Evolutionary conservation across 2,888 invertebrate genomes (phyloP).

Genomic region (Cheilosia vulpina): DNA sequence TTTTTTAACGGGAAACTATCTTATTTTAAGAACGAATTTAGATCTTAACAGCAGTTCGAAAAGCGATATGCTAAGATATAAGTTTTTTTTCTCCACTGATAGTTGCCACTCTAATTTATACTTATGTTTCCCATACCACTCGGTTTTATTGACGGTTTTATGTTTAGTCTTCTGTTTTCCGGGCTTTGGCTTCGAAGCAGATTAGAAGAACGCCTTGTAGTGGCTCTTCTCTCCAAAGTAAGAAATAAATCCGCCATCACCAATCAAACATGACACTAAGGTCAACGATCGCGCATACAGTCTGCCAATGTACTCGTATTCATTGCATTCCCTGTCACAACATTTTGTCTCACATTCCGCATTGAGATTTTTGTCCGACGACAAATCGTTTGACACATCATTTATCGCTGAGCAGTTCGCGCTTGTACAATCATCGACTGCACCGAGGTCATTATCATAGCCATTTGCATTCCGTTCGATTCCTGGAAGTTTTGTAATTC

Average conservation of each 20-base stretch:
- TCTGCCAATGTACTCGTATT: neutral
- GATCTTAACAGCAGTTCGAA: too few species aligned
- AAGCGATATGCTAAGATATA: too few species aligned
- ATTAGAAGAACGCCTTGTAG: too few species aligned
- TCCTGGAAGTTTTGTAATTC: conserved; percentile 68
- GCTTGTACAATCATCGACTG: conserved; percentile 31
- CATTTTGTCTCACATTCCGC: neutral
- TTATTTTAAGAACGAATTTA: too few species aligned
- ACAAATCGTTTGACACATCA: conserved; percentile 40
- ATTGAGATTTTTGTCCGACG: conserved; percentile 10
- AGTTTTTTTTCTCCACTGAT: too few species aligned
- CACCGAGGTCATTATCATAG: conserved; percentile 50
- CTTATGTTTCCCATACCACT: too few species aligned
- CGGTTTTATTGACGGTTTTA: too few species aligned
- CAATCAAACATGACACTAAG: neutral
- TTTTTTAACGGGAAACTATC: too few species aligned
- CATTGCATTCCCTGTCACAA: neutral
- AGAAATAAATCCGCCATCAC: neutral
- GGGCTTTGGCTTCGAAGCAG: too few species aligned
- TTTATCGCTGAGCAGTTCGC: conserved; percentile 19
- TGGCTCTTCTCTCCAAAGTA: neutral
- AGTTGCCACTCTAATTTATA: too few species aligned
- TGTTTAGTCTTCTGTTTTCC: too few species aligned
- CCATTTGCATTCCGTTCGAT: conserved; percentile 58
- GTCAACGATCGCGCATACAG: neutral